A percentile compares a stretch with the other conserved stretches of the same genome.
These are phyloP conservation scores for Latrodectus geometricus DNA, from an alignment of 1,140 invertebrate genomes.

Conservation along the genomic window DNA sequence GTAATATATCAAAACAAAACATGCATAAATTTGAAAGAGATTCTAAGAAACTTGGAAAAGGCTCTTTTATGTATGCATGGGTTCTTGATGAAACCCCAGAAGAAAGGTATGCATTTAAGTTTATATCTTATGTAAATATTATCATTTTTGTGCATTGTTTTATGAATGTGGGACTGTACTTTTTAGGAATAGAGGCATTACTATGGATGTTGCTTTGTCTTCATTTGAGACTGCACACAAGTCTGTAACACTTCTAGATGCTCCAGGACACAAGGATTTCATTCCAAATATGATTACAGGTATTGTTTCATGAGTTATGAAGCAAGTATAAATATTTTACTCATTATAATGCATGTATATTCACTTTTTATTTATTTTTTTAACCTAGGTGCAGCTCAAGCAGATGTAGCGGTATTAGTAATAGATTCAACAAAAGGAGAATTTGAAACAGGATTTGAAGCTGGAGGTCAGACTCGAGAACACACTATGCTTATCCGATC, in stretches of 20 bases:
- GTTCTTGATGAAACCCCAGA: slow-evolving; percentile 99
- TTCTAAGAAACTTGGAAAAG: slow-evolving; percentile 96
- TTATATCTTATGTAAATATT: background rate
- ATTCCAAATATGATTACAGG: slow-evolving; percentile 99
- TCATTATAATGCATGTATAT: too few species aligned
- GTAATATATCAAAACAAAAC: slow-evolving; percentile 87
- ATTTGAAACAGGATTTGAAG: slow-evolving; percentile 98
- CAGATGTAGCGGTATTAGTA: slow-evolving; percentile 95
- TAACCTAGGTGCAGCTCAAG: slow-evolving; percentile 86
- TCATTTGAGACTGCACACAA: slow-evolving; percentile 93
- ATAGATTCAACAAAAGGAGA: slow-evolving; percentile 94
- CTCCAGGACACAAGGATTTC: slow-evolving; percentile 97
- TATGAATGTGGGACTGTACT: background rate
- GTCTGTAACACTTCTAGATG: slow-evolving; percentile 89
- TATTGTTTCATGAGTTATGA: background rate
- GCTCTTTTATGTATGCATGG: slow-evolving; percentile 99
- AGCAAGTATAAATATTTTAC: too few species aligned
- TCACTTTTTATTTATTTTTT: too few species aligned
- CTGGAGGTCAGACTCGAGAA: slow-evolving; percentile 96
- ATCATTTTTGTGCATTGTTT: background rate
- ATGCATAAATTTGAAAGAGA: slow-evolving; percentile 98
- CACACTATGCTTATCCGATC: slow-evolving; percentile 94
- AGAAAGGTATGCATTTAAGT: slow-evolving; percentile 79
- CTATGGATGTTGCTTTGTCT: slow-evolving; percentile 96
- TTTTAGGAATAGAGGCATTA: slow-evolving; percentile 82